Evolutionary conservation across 2,888 invertebrate species (phyloP).

Genomic region (Schizotus pectinicornis): DNA sequence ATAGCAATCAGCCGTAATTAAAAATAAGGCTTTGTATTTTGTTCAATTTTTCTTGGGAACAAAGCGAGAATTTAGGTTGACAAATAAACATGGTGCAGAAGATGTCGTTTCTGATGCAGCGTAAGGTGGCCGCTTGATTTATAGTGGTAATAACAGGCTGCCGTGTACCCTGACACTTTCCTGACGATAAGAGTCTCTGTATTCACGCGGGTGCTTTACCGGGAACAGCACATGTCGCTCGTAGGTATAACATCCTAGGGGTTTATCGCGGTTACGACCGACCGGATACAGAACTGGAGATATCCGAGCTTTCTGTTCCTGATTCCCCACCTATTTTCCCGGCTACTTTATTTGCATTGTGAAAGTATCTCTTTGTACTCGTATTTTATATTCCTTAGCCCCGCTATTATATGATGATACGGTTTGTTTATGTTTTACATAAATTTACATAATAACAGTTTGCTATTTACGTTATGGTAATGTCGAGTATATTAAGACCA

Average conservation of each 20-base stretch:
- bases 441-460: slow-evolving; percentile 27
- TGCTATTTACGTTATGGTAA: slow-evolving; percentile 18
- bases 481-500: too few relatives aligned
- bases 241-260: slow-evolving; percentile 23
- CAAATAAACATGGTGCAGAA: slow-evolving; percentile 1
- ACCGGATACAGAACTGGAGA: slow-evolving; percentile 25
- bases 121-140: slow-evolving; percentile 20
- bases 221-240: slow-evolving; percentile 11
- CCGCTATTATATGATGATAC: slow-evolving; percentile 14
- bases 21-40: too few relatives aligned
- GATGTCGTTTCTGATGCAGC: slow-evolving; percentile 2
- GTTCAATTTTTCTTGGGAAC: too few relatives aligned
- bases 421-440: slow-evolving; percentile 27
- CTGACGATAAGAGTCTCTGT: slow-evolving; percentile 25
- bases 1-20: too few relatives aligned
- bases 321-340: slow-evolving; percentile 24
- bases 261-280: slow-evolving; percentile 29
- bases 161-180: slow-evolving; percentile 25
- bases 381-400: not conserved
- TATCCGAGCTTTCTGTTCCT: slow-evolving; percentile 26
- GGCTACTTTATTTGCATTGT: slow-evolving; percentile 28
- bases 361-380: slow-evolving; percentile 17
- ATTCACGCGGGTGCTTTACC: slow-evolving; percentile 21
- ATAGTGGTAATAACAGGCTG: slow-evolving; percentile 20
- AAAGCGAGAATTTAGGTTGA: not conserved